These are phyloP conservation scores for Rhagonycha lutea DNA, from an alignment of 2,888 invertebrate genomes.

Conservation along the genomic window DNA sequence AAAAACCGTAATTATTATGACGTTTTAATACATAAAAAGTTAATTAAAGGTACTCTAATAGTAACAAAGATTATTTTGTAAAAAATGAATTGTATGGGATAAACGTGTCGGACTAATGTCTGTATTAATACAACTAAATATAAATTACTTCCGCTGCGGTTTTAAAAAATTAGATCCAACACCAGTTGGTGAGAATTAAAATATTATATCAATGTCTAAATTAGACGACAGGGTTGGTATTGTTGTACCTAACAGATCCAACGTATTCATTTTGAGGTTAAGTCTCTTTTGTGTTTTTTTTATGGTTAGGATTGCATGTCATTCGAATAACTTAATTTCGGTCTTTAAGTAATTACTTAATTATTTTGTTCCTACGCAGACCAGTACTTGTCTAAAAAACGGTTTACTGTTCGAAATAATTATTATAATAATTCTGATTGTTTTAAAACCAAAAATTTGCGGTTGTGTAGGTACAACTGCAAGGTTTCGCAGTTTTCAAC, in stretches of 20 bases:
- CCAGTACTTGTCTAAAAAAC: background rate
- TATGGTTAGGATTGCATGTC: conserved; percentile 7
- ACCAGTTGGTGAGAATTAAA: conserved; percentile 33
- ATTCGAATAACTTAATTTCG: background rate
- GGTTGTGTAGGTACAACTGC: no score
- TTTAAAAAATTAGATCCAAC: conserved; percentile 25
- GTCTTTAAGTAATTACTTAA: background rate
- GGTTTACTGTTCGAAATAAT: no score
- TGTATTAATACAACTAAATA: conserved; percentile 35
- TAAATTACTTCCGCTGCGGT: conserved; percentile 35
- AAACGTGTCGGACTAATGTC: conserved; percentile 29
- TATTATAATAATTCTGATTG: no score
- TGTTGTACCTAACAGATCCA: background rate
- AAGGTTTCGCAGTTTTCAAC: no score
- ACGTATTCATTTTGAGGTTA: conserved; percentile 9
- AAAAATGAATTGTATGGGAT: conserved; percentile 6
- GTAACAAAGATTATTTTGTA: conserved; percentile 12
- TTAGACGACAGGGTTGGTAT: conserved; percentile 14
- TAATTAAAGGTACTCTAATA: conserved; percentile 14
- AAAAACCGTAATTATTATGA: conserved; percentile 9
- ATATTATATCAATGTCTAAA: conserved; percentile 36
- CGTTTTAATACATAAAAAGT: conserved; percentile 17
- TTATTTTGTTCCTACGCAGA: background rate
- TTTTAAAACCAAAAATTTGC: no score
- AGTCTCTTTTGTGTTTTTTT: conserved; percentile 11